Evolutionary conservation across 1,140 invertebrate genomes (phyloP).

Genomic region (Episyrphus balteatus): DNA sequence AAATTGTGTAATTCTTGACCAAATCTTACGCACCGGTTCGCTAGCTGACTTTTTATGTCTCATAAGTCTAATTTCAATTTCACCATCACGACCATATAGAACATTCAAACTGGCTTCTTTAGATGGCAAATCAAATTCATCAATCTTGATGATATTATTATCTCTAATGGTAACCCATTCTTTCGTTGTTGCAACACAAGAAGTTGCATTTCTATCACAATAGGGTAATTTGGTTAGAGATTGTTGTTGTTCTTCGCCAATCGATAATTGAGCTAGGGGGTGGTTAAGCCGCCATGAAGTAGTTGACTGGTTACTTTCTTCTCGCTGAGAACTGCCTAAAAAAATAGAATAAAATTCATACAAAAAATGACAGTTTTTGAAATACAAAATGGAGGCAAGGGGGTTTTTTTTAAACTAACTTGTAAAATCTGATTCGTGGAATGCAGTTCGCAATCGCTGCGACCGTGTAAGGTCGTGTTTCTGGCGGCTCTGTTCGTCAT

Average conservation of each 20-base stretch:
- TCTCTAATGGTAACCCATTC: background rate
- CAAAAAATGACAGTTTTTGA: too few species aligned
- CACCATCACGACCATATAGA: background rate
- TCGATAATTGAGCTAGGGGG: too few species aligned
- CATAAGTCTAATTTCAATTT: background rate
- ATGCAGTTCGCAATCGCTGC: conserved; percentile 18
- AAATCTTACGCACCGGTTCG: background rate
- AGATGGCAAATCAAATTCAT: background rate
- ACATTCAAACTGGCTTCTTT: background rate
- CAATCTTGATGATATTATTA: background rate
- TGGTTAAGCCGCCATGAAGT: background rate
- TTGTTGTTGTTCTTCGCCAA: too few species aligned
- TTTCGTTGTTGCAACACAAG: too few species aligned
- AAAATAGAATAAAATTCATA: background rate
- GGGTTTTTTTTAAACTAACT: conserved; percentile 6
- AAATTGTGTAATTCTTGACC: background rate
- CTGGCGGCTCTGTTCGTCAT: conserved; percentile 18
- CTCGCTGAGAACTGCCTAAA: conserved; percentile 5
- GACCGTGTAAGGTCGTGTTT: conserved; percentile 20
- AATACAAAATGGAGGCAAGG: too few species aligned
- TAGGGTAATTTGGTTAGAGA: too few species aligned
- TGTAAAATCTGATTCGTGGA: conserved; percentile 22
- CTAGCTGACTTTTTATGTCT: background rate
- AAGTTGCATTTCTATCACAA: too few species aligned
- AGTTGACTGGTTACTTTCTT: conserved; percentile 1